Conservation (phyloP, 2,888 invertebrate species). For the Perithous albicinctus region DNA sequence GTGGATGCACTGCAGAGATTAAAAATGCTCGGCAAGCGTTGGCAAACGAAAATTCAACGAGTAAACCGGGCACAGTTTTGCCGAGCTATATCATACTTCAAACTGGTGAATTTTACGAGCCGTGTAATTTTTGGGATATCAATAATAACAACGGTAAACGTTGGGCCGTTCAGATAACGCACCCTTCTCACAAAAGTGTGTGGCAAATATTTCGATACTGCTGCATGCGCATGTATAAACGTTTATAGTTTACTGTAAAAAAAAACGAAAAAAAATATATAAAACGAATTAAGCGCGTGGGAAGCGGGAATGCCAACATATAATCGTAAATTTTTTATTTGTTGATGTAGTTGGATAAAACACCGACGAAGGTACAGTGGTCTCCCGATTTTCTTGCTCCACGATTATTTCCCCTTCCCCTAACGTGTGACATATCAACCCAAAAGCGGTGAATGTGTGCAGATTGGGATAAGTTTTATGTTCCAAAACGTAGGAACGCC, state of each 20-base stretch:
- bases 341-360: background rate
- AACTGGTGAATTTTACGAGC: constrained; percentile 28
- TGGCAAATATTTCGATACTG: constrained; percentile 2
- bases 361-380: background rate
- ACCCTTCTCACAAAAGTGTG: background rate
- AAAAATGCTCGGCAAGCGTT: constrained; percentile 16
- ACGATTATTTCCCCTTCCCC: no score
- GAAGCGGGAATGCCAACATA: background rate
- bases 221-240: background rate
- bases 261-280: background rate
- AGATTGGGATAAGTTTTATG: no score
- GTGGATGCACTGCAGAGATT: constrained; percentile 24
- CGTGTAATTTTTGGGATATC: constrained; percentile 42
- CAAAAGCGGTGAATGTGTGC: no score
- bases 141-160: constrained; percentile 39
- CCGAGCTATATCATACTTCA: background rate
- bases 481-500: no score
- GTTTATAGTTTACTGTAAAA: background rate
- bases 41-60: constrained; percentile 19
- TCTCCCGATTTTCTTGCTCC: no score
- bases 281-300: background rate
- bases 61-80: constrained; percentile 12
- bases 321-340: background rate
- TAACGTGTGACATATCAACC: no score
- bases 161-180: constrained; percentile 30